A percentile compares a stretch with the other conserved stretches of the same genome.
Conservation (phyloP, 2,888 invertebrate genomes). For the Ctena decussata region DNA sequence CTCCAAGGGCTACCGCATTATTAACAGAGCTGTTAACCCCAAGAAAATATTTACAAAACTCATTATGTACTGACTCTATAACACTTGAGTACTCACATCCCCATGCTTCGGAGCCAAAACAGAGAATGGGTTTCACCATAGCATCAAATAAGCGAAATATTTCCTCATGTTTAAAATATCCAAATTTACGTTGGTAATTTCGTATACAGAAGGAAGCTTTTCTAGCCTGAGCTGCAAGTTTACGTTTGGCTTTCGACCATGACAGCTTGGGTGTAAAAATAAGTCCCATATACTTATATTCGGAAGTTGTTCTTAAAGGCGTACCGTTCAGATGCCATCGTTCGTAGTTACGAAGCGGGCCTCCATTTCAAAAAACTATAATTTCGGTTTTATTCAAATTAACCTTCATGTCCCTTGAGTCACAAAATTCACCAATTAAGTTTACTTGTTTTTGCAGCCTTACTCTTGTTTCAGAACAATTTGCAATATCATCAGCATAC, state of each 20-base stretch:
- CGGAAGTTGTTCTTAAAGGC: neutral
- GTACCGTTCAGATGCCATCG: slow-evolving; percentile 1
- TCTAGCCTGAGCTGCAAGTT: slow-evolving; percentile 4
- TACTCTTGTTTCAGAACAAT: slow-evolving; percentile 15
- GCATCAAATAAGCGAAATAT: slow-evolving; percentile 15
- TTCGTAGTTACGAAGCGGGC: slow-evolving; percentile 6
- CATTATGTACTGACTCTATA: no score
- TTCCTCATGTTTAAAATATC: neutral
- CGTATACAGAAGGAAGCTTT: neutral
- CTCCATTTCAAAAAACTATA: slow-evolving; percentile 19
- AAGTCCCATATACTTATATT: slow-evolving; percentile 24
- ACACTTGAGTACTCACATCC: no score
- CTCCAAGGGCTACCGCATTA: no score
- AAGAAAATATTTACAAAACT: no score
- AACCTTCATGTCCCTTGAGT: no score
- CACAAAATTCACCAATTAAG: neutral
- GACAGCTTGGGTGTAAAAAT: slow-evolving; percentile 22
- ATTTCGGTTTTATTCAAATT: slow-evolving; percentile 25
- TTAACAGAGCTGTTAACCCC: no score
- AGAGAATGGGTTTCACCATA: slow-evolving; percentile 10
- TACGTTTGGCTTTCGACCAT: slow-evolving; percentile 1
- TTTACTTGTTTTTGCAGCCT: neutral
- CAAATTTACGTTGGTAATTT: neutral
- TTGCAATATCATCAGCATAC: slow-evolving; percentile 16
- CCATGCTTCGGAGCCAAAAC: no score